Base-by-base conservation (phyloP, 1,140 invertebrate species). In the Lordiphosa collinella region DNA sequence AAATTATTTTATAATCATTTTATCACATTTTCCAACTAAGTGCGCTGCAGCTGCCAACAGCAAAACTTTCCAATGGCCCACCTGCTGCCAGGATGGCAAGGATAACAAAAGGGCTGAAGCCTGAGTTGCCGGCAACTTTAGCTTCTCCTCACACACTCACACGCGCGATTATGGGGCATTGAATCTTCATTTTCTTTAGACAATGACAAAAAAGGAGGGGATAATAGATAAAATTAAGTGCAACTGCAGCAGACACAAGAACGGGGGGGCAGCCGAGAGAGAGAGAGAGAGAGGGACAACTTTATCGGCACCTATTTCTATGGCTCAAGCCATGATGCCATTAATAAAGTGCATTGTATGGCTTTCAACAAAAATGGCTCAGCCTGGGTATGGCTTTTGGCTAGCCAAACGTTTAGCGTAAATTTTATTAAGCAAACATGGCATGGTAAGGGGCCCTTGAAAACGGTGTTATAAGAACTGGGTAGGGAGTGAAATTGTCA, bases 1-100 rank as follows among this genome's bases (percentile, higher is more conserved):
- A 82, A 82, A 85, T 84, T 84, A 82, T 82, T 78, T 84, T 78
- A 82, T 82, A 82, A 82, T 82, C 68, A 82, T 82, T 82, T 84
- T 82, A 82, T 82, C 72, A 82, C 78, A 82, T 78, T 84, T 84
- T 82, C 62, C 58, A 62, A 61, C 31, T 41, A 51, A 57, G 50
- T 36, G 36, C 37, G 12, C 29, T 18, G 38, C 47, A 53, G 62
- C 51, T 71, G 75, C 65, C 61, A 54, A 36, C 31, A 71, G 35
- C 61, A 71, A 68, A 71, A 63, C 18, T 59, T 71, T 75, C 37
- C 40, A 43, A 61, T 63, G 51, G 50, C 78, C 61, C 76, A 82
- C 76, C 76, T 84, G 78, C 67, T 68, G 76, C 78, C 56, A 44
- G 46, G 50, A 49, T 5, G n/a, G 4, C 4, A 13, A 31, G 41